These are phyloP conservation scores for Lepidocolaptes lacrymiger DNA, from an alignment of 2,797 vertebrate genomes.

Conservation along the genomic window DNA sequence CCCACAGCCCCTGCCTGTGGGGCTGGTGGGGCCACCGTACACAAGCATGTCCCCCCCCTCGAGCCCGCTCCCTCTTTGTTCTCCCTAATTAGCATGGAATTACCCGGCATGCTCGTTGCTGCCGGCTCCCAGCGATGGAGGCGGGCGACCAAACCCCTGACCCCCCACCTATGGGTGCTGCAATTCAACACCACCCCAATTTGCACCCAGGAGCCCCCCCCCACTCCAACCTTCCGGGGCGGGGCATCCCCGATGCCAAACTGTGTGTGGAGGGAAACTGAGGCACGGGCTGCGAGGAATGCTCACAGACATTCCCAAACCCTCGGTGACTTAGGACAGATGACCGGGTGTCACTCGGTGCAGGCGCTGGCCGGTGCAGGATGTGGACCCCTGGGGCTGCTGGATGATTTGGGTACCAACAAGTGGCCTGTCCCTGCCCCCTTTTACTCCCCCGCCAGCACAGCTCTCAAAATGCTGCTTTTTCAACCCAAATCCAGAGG, in stretches of 20 bases:
- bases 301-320: background rate
- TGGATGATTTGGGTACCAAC: background rate
- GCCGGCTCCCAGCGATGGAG: background rate
- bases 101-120: constrained; percentile 29
- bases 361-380: background rate
- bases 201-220: background rate
- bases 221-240: accelerated
- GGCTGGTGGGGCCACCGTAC: background rate
- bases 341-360: background rate
- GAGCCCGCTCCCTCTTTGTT: constrained; percentile 32
- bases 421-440: background rate
- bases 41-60: background rate
- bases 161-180: background rate
- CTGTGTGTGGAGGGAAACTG: background rate
- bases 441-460: too few species aligned
- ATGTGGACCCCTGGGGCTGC: background rate
- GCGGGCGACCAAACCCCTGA: background rate
- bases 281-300: background rate
- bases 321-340: background rate
- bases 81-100: constrained; percentile 56
- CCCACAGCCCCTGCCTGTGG: background rate
- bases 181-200: background rate
- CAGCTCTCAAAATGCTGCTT: background rate
- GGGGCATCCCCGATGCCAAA: background rate
- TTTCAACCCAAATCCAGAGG: background rate